A percentile compares a stretch with the other conserved stretches of the same genome.
These are phyloP conservation scores for Drosophila tristis DNA, from an alignment of 1,140 invertebrate genomes.

Conservation along the genomic window DNA sequence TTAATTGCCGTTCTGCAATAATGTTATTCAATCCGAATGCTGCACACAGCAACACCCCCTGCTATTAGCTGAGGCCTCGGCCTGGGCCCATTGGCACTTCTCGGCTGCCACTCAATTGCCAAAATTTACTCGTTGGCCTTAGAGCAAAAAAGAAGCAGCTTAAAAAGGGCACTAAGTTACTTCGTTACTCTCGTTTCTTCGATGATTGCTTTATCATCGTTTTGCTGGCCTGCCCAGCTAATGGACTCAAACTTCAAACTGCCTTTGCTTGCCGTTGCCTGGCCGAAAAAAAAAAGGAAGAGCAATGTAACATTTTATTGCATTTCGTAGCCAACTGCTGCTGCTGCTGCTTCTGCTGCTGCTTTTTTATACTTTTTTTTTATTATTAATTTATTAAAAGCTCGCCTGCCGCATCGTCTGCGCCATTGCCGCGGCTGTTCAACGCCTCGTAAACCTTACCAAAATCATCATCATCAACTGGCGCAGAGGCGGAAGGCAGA, in stretches of 20 bases:
- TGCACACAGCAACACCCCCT: conserved; percentile 7
- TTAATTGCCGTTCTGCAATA: conserved; percentile 48
- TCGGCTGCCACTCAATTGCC: conserved; percentile 35
- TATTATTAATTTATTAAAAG: conserved; percentile 82
- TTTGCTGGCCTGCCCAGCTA: conserved; percentile 21
- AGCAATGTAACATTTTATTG: conserved; percentile 54
- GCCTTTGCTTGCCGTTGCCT: too few species aligned
- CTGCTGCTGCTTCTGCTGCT: conserved; percentile 13
- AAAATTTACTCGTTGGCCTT: conserved; percentile 44
- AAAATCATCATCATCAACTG: conserved; percentile 70
- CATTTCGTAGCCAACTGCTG: conserved; percentile 39
- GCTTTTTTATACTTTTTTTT: conserved; percentile 30
- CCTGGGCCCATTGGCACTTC: conserved; percentile 11
- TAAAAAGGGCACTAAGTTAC: conserved; percentile 1
- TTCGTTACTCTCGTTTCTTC: conserved; percentile 23
- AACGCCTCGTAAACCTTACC: conserved; percentile 76
- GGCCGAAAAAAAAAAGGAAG: background rate
- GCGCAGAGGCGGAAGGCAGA: background rate
- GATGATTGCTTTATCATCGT: background rate
- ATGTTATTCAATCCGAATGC: conserved; percentile 14
- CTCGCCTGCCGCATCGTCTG: conserved; percentile 38
- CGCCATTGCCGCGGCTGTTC: conserved; percentile 34
- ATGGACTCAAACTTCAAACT: conserved; percentile 41
- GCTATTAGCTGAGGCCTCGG: conserved; percentile 12
- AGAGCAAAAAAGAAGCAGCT: background rate